Evolutionary conservation across 1,140 invertebrate genomes (phyloP).

Genomic region (Leptopilina clavipes): DNA sequence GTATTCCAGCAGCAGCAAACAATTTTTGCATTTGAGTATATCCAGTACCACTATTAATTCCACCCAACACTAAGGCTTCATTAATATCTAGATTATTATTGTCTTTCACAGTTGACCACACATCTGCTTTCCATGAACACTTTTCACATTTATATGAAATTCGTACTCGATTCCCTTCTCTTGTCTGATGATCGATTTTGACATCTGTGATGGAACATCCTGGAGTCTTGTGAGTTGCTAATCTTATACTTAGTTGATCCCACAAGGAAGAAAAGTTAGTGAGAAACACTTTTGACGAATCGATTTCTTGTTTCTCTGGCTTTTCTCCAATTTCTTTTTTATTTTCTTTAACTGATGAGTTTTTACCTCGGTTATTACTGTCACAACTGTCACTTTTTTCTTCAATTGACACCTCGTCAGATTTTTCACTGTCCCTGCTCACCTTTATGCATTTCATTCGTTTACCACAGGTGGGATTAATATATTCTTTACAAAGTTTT

Average conservation of each 20-base stretch:
- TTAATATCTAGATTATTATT: background rate
- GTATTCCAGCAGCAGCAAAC: slow-evolving; percentile 4
- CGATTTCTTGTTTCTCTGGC: background rate
- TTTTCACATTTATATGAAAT: background rate
- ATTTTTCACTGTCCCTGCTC: too few species aligned
- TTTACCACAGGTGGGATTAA: too few species aligned
- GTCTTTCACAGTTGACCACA: background rate
- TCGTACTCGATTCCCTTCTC: background rate
- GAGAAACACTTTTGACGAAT: background rate
- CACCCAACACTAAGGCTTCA: background rate
- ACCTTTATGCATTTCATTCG: too few species aligned
- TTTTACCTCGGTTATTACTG: background rate
- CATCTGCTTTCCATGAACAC: background rate
- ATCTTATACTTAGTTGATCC: background rate
- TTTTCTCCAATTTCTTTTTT: background rate
- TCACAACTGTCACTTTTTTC: background rate
- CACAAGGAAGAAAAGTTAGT: background rate
- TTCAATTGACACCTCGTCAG: background rate
- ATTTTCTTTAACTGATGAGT: background rate
- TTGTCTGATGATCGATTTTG: background rate
- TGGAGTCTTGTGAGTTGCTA: background rate
- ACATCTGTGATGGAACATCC: background rate
- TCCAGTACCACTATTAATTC: background rate
- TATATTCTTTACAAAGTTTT: too few species aligned
- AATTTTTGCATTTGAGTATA: background rate